Conservation (phyloP, 2,797 vertebrate species). For the Myotis vivesi region DNA sequence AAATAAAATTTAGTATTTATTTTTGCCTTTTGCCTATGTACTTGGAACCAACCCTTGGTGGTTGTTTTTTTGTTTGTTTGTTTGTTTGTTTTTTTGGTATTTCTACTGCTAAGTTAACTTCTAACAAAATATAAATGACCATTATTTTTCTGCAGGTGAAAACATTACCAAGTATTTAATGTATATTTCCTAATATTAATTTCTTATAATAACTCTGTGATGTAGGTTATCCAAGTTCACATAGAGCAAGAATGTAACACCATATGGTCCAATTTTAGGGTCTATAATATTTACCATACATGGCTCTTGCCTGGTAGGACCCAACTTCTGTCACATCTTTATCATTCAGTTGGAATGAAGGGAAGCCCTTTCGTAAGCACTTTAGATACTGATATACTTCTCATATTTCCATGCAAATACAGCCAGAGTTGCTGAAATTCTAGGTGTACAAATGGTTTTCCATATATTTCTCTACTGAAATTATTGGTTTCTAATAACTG, state of each 20-base stretch:
- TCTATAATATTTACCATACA: background rate
- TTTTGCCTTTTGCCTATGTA: background rate
- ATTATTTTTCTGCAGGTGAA: background rate
- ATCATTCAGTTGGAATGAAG: background rate
- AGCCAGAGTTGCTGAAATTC: background rate
- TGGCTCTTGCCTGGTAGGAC: background rate
- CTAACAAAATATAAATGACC: background rate
- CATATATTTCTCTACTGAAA: conserved; percentile 52
- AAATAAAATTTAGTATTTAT: background rate
- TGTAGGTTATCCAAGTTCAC: background rate
- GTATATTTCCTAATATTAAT: background rate
- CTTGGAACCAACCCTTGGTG: background rate
- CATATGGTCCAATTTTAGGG: background rate
- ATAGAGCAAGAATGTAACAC: background rate
- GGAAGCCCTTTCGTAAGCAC: background rate
- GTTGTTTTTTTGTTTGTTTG: no score
- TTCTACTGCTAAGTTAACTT: background rate
- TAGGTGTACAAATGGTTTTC: conserved; percentile 58
- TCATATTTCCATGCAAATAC: background rate
- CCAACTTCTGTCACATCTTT: background rate
- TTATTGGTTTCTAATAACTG: conserved; percentile 70
- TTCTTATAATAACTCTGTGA: background rate
- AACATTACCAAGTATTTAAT: background rate
- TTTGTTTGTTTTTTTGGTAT: background rate
- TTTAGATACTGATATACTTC: background rate